A percentile compares a stretch with the other conserved stretches of the same genome.
phyloP scores from a whole-genome alignment of 2,797 vertebrate species.

The Danio jaintianensis region DNA sequence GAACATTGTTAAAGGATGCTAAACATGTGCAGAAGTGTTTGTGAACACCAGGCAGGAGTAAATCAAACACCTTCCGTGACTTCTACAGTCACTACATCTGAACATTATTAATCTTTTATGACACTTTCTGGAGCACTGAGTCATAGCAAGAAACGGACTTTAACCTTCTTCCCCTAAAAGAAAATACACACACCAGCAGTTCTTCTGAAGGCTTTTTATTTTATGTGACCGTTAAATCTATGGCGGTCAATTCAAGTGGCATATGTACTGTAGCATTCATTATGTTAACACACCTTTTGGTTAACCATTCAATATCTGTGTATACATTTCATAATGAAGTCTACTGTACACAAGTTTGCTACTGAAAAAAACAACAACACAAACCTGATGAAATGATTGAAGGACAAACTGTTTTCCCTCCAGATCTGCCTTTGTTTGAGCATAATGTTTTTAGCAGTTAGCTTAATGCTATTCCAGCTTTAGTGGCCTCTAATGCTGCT shows the following conservation, averaged over 20 bases:
- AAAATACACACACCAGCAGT: background rate
- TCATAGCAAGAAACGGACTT: background rate
- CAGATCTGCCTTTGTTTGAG: constrained; percentile 5
- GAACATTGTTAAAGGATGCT: background rate
- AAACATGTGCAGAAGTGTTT: constrained; percentile 1
- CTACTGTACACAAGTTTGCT: background rate
- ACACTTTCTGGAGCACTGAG: background rate
- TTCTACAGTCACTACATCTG: background rate
- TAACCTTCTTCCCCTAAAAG: background rate
- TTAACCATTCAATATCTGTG: background rate
- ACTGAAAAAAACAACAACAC: too few relatives aligned
- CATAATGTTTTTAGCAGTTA: constrained; percentile 28
- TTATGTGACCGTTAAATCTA: background rate
- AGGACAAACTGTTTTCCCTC: constrained; percentile 22
- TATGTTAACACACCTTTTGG: background rate
- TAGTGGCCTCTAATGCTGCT: constrained; percentile 29
- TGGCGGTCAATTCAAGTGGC: too few relatives aligned
- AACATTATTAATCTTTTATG: background rate
- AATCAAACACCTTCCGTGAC: background rate
- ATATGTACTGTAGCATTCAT: background rate
- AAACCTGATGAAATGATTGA: background rate
- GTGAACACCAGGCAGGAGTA: background rate
- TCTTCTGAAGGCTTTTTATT: background rate
- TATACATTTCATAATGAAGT: background rate
- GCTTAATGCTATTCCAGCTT: constrained; percentile 28